These are phyloP conservation scores for Pao palembangensis DNA, from an alignment of 2,113 vertebrate genomes.

Conservation along the genomic window DNA sequence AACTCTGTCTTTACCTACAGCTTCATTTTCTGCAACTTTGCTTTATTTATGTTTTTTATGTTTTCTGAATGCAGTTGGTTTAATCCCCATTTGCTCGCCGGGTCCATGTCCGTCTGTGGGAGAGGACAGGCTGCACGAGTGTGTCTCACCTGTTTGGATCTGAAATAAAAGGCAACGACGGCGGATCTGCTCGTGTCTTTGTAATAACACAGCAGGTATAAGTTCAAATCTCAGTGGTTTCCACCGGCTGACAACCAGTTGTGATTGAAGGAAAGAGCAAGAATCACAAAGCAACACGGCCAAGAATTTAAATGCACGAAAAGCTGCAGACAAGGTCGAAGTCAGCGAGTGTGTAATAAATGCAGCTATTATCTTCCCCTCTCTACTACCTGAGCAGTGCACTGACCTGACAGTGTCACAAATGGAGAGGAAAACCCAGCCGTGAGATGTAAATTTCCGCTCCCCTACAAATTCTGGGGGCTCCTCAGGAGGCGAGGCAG, in stretches of 20 bases:
- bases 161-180: too few species aligned
- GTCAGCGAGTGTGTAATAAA: conserved; percentile 88
- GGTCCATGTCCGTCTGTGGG: too few species aligned
- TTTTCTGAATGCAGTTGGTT: too few species aligned
- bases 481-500: conserved; percentile 79
- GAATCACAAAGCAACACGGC: conserved; percentile 41
- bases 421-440: conserved; percentile 94
- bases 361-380: conserved; percentile 84
- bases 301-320: conserved; percentile 74
- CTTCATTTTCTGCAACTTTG: too few species aligned
- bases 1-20: too few species aligned
- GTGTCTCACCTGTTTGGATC: too few species aligned
- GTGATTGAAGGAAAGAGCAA: conserved; percentile 14
- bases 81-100: too few species aligned
- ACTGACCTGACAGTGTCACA: conserved; percentile 90
- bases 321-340: conserved; percentile 86
- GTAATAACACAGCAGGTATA: not conserved
- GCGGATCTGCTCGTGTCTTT: too few species aligned
- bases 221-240: not conserved
- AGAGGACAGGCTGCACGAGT: too few species aligned
- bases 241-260: not conserved
- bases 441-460: conserved; percentile 88
- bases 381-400: conserved; percentile 78
- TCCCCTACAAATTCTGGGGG: conserved; percentile 79
- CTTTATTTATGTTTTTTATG: too few species aligned